Evolutionary conservation across 2,888 invertebrate genomes (phyloP).

Genomic region (Hyles lineata): DNA sequence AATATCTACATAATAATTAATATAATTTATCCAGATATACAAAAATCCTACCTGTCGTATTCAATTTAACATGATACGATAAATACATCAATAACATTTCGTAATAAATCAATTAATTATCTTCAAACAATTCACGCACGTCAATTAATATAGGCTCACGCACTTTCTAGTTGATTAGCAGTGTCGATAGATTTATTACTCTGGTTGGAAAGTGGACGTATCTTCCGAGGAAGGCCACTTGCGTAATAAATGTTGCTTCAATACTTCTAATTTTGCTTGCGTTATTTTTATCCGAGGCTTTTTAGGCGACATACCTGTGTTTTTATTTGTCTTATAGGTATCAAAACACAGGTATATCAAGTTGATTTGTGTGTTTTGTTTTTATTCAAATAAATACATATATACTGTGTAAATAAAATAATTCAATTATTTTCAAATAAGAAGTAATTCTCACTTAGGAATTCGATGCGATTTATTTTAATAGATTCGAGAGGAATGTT

Average conservation of each 20-base stretch:
- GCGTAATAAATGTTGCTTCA: slow-evolving; percentile 11
- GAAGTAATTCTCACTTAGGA: too few relatives aligned
- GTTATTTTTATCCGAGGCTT: neutral
- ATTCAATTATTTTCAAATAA: too few relatives aligned
- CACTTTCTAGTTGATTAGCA: slow-evolving; percentile 41
- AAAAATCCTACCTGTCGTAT: too few relatives aligned
- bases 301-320: neutral
- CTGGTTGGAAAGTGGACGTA: slow-evolving; percentile 19
- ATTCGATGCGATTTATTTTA: too few relatives aligned
- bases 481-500: too few relatives aligned
- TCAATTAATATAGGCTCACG: slow-evolving; percentile 1
- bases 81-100: neutral
- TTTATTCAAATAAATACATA: too few relatives aligned
- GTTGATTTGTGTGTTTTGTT: too few relatives aligned
- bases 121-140: neutral
- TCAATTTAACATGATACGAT: neutral
- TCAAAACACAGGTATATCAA: too few relatives aligned
- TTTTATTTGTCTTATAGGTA: neutral
- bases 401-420: too few relatives aligned
- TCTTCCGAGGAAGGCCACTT: neutral
- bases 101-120: neutral
- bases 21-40: too few relatives aligned
- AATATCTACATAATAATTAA: too few relatives aligned
- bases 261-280: neutral
- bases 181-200: slow-evolving; percentile 32